Evolutionary conservation across 2,888 invertebrate genomes (phyloP), one percentile per base, ranked within the genome.

Genomic region (Euclidia mi): DNA sequence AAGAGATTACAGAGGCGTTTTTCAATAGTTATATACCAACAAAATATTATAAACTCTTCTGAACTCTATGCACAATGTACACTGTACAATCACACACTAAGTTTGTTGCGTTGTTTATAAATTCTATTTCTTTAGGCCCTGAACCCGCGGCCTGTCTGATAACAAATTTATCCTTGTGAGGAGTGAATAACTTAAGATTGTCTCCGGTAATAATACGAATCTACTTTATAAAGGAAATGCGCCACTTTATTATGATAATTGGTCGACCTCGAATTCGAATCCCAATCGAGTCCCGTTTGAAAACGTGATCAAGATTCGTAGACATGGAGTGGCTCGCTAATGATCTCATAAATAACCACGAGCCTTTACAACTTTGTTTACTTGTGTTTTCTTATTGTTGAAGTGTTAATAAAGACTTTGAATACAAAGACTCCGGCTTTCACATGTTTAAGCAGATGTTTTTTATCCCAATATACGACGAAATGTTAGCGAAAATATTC

Each of bases 211-310:
- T 78, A 75, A 75, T 72, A 78, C 65, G 71, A 76, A 70, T 69
- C 73, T 74, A 75, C 70, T 79, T 81, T 78, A 74, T 76, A 77
- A 81, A 75, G 73, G 72, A 76, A 82, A 83, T 80, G 78, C 69
- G 76, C 70, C 71, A 79, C 79, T 83, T 80, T 80, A 82, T 84
- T 78, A 83, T 78, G 78, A 81, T 84, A 81, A 84, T 85, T 81
- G 75, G 73, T 72, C 56, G 80, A 71, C 76, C 78, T 71, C 70
- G 67, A 82, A 79, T 76, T 69, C 70, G 69, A 72, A 70, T 78
- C 76, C 64, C 76, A 73, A 81, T 84, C 80, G 78, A 72, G 69
- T 69, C 59, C 61, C 71, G 70, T 74, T 76, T 67, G 65, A 65
- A 73, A 78, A 82, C 78, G 74, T 80, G 79, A 82, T 79, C 75